Evolutionary conservation across 2,113 vertebrate genomes (phyloP).

Genomic region (Motacilla tschutschensis): DNA sequence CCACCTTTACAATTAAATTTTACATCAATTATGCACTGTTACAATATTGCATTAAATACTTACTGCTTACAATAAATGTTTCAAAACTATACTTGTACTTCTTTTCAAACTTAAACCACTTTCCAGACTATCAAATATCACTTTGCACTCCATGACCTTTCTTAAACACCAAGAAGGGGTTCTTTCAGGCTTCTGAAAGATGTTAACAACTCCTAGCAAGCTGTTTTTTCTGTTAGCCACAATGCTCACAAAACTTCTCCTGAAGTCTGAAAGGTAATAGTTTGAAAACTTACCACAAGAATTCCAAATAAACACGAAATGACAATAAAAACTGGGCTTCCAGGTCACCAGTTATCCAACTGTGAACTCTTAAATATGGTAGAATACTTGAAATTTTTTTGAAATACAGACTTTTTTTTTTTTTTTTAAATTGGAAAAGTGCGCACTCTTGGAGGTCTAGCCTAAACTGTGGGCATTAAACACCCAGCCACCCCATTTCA

Average conservation of each 20-base stretch:
- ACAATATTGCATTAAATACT: neutral
- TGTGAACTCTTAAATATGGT: neutral
- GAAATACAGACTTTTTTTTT: neutral
- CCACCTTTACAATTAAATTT: neutral
- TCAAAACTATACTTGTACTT: neutral
- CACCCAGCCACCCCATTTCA: neutral
- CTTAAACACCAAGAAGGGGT: neutral
- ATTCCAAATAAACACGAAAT: neutral
- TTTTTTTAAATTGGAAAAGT: neutral
- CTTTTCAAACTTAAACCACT: neutral
- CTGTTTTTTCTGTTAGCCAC: neutral
- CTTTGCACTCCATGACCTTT: neutral
- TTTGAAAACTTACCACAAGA: neutral
- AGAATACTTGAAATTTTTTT: neutral
- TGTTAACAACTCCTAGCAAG: neutral
- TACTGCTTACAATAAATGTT: neutral
- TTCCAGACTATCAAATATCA: neutral
- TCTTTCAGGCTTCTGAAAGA: neutral
- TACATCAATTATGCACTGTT: neutral
- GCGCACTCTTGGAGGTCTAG: neutral
- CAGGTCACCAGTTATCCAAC: neutral
- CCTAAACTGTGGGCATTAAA: neutral
- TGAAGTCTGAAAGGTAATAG: neutral
- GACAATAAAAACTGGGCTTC: neutral
- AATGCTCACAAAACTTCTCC: neutral